These are phyloP conservation scores for Amblyjoppa fuscipennis DNA, from an alignment of 2,888 invertebrate genomes.

Conservation along the genomic window DNA sequence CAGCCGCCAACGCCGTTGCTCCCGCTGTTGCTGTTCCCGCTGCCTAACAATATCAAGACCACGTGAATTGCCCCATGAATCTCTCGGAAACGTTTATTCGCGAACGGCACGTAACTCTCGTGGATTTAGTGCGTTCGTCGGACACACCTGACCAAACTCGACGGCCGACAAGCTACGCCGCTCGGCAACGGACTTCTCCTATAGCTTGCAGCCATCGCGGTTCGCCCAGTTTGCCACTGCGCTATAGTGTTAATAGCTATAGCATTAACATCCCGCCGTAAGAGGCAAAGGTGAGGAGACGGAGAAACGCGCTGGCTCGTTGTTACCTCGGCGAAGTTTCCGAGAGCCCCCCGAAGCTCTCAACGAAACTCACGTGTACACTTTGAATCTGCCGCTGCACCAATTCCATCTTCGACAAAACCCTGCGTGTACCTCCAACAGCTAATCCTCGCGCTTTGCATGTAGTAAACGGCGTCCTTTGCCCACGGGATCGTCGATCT, in stretches of 20 bases:
- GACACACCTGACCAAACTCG: constrained; percentile 77
- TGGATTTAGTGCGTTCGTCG: constrained; percentile 79
- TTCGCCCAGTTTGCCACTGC: constrained; percentile 3
- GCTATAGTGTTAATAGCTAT: constrained; percentile 30
- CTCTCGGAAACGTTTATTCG: constrained; percentile 77
- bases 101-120: constrained; percentile 78
- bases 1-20: constrained; percentile 54
- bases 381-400: constrained; percentile 64
- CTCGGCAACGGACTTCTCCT: constrained; percentile 26
- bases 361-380: constrained; percentile 22
- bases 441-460: constrained; percentile 38
- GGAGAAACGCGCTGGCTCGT: constrained; percentile 44
- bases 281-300: constrained; percentile 61
- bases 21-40: constrained; percentile 34
- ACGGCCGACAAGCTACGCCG: constrained; percentile 54
- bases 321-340: constrained; percentile 39
- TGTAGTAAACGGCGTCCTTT: constrained; percentile 53
- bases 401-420: neutral
- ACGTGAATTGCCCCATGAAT: constrained; percentile 80
- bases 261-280: constrained; percentile 46
- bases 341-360: neutral
- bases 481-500: neutral
- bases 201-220: constrained; percentile 29
- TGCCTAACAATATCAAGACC: constrained; percentile 78
- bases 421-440: constrained; percentile 5